Conservation (phyloP, 1,140 invertebrate species). For the Lanistes nyassanus region DNA sequence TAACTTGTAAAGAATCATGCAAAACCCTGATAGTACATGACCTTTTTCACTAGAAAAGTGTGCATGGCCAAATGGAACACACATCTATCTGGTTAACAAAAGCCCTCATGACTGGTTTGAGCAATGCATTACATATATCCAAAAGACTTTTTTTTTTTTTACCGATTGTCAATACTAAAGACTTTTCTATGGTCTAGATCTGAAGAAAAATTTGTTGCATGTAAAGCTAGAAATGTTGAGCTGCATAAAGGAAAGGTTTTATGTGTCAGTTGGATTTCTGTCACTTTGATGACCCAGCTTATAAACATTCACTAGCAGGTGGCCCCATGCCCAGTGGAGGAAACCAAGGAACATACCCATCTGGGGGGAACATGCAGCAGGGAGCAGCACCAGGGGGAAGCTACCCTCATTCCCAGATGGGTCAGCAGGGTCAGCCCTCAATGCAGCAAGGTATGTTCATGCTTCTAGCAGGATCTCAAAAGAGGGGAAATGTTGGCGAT, state of each 20-base stretch:
- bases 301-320: slow-evolving; percentile 8
- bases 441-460: not conserved
- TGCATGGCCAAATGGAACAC: no score
- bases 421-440: slow-evolving; percentile 24
- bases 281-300: not conserved
- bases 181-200: no score
- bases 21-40: no score
- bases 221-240: no score
- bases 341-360: slow-evolving; percentile 28
- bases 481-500: not conserved
- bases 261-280: not conserved
- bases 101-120: no score
- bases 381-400: slow-evolving; percentile 26
- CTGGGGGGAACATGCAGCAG: slow-evolving; percentile 26
- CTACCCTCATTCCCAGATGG: slow-evolving; percentile 35
- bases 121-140: no score
- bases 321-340: slow-evolving; percentile 24
- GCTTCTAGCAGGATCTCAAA: not conserved
- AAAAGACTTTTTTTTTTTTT: no score
- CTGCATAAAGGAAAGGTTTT: not conserved
- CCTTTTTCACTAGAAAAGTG: no score
- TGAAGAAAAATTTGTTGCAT: no score
- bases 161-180: no score
- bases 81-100: no score
- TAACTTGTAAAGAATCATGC: no score